Evolutionary conservation across 2,797 vertebrate species (phyloP), one percentile per base, ranked within the genome.

Genomic region (Linurgus olivaceus): DNA sequence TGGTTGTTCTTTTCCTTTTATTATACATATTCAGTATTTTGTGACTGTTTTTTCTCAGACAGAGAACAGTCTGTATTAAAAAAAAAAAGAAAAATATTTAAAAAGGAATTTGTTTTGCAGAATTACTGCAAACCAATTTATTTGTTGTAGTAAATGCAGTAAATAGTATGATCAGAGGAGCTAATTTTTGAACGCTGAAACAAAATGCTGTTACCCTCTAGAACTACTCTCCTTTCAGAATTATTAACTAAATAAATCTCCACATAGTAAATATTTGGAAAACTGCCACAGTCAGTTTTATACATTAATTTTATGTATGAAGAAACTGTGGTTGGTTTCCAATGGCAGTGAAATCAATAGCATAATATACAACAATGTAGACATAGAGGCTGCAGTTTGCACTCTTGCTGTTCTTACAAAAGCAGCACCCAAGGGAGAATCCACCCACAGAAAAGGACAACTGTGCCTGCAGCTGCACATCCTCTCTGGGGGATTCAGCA

Each of bases 381-480:
- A 79, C 24, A 33, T 0, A 37, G 52, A 86, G 23, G 24, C 35
- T 85, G 31, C 24, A 67, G 47, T 68, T 59, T 83, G 21, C 37
- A 47, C 18, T 70, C 28, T 42, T 52, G 17, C 17, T 84, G 21
- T 19, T 76, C 35, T 28, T 59, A 38, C 35, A 70, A 67, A 28
- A 70, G 45, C 0, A 0, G 16, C 48, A 85, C 51, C 37, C 63
- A 61, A 79, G 29, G 59, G 55, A 93, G 4, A 63, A 79, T 28
- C 45, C 48, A 68, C 25, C 15, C 50, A 42, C 0, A 10, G 40
- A 26, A 62, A 81, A 89, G 33, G 52, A 76, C 33, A 85, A 15
- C 19, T 0, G 0, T 37, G 44, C 37, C 44, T 66, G 31, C 24
- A 86, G 14, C 23, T 75, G 35, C 15, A 5, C 1, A 1, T 17